These are phyloP conservation scores for Fundulus diaphanus DNA, from an alignment of 2,797 vertebrate genomes.

Conservation along the genomic window DNA sequence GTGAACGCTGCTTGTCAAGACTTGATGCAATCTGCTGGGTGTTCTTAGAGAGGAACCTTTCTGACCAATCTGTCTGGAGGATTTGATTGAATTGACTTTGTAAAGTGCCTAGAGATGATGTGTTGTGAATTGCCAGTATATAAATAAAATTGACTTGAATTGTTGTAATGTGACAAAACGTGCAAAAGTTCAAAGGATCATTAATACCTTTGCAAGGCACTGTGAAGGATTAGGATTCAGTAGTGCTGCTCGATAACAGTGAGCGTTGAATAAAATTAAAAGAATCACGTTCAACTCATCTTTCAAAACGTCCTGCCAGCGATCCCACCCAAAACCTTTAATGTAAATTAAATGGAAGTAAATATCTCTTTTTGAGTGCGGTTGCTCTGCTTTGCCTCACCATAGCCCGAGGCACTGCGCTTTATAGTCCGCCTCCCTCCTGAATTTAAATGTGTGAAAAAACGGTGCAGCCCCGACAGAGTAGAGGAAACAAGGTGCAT, in stretches of 20 bases:
- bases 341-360: conserved; percentile 39
- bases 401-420: conserved; percentile 52
- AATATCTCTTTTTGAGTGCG: conserved; percentile 29
- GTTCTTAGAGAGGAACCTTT: no score
- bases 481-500: conserved; percentile 81
- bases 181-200: neutral
- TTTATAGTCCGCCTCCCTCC: conserved; percentile 56
- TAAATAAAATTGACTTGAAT: no score
- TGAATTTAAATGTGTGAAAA: conserved; percentile 69
- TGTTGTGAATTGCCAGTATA: no score
- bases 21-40: no score
- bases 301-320: conserved; percentile 37
- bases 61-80: no score
- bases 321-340: conserved; percentile 56
- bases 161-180: neutral
- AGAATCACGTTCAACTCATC: conserved; percentile 53
- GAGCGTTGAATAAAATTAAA: conserved; percentile 24
- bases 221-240: neutral
- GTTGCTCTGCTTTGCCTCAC: conserved; percentile 38
- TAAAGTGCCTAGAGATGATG: no score
- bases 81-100: no score
- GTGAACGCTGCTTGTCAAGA: no score
- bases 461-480: conserved; percentile 57
- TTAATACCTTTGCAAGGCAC: neutral
- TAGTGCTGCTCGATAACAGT: neutral